Base-by-base conservation (phyloP, 2,888 invertebrate species). In the Acleris literana region DNA sequence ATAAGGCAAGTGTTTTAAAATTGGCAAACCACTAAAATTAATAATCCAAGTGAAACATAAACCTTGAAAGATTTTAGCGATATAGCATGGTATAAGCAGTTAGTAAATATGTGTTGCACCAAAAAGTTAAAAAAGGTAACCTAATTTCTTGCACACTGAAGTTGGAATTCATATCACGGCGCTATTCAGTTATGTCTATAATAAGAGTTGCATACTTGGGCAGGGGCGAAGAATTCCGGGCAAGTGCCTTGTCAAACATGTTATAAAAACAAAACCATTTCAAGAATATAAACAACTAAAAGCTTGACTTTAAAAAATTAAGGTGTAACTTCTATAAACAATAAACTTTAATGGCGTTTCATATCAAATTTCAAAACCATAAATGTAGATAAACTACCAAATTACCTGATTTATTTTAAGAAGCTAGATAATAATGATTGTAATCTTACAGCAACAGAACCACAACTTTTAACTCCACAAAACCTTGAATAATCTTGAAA, bases 131-230 rank as follows among this genome's bases (percentile, higher is more conserved):
- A 46, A 46, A n/a, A n/a, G 3, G 17, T 33, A 76, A 78, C 76
- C 75, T 73, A 72, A 73, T 75, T 80, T 71, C 62, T 71, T 74
- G 62, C 64, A 66, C 74, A 73, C 71, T 71, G 69, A 75, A 79
- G 73, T 69, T 73, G 74, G 76, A 76, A 76, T 73, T 72, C 71
- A 72, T 64, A 68, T 65, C 70, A 74, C 77, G 71, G 72, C 22
- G 53, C 71, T 74, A 57, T 25, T 3, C 48, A 5, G 29, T 48
- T 17, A 46, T 57, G 25, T 73, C 69, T 72, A 76, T 76, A 75
- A 71, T 68, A 68, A 64, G 69, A 77, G 71, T 68, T 68, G 71
- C 74, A 74, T 77, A 77, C 69, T 70, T 65, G 63, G 72, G 73
- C 69, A 67, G 64, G 63, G 69, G 70, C 25, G 17, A 48, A 29